Conservation (phyloP, 2,888 invertebrate species). For the Punctoribates punctum region DNA sequence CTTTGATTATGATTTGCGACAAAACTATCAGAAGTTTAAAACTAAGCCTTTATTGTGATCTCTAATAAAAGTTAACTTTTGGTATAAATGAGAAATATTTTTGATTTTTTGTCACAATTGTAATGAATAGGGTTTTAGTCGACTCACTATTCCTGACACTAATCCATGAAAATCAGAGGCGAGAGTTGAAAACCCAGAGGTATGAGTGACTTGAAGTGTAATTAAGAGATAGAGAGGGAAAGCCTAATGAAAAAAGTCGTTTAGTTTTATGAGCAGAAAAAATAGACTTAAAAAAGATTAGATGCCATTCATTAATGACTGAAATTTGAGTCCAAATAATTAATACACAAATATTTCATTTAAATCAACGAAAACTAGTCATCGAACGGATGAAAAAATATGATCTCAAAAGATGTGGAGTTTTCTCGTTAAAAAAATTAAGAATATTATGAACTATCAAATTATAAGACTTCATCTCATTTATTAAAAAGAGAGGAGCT, state of each 20-base stretch:
- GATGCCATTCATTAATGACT: not conserved
- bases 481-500: not conserved
- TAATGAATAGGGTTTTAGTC: no score
- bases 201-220: not conserved
- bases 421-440: conserved; percentile 25
- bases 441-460: conserved; percentile 16
- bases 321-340: conserved; percentile 19
- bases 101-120: not conserved
- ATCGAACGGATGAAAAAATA: not conserved
- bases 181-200: not conserved
- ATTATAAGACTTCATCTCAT: conserved; percentile 6
- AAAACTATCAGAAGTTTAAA: no score
- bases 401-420: not conserved
- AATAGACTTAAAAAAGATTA: not conserved
- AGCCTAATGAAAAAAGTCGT: not conserved
- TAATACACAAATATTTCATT: not conserved
- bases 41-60: no score
- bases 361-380: not conserved
- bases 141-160: no score
- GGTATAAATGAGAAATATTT: no score
- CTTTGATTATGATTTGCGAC: no score
- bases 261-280: not conserved
- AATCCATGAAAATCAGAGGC: not conserved
- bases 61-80: no score
- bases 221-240: not conserved